phyloP scores from a whole-genome alignment of 2,888 invertebrate species.

The Idaea aversata region DNA sequence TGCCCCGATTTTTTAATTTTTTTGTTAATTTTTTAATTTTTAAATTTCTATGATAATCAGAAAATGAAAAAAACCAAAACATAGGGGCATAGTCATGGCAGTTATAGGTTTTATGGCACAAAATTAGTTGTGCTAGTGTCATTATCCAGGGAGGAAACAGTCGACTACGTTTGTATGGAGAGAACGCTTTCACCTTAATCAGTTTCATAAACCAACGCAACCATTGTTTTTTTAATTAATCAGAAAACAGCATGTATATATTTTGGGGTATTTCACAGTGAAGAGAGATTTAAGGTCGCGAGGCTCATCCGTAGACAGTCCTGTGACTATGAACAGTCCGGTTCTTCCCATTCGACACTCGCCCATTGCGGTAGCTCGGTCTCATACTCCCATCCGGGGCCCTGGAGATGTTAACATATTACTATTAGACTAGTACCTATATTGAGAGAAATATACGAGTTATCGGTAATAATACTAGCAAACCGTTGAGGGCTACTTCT shows the following conservation, averaged over 20 bases:
- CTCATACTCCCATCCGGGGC: constrained; percentile 96
- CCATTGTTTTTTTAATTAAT: neutral
- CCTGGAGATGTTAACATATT: constrained; percentile 74
- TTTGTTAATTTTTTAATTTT: no score
- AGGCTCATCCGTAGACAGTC: constrained; percentile 58
- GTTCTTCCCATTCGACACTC: constrained; percentile 89
- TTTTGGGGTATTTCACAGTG: constrained; percentile 12
- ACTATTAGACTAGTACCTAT: neutral
- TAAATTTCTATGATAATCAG: no score
- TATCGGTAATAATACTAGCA: no score
- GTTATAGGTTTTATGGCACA: no score
- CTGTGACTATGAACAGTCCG: constrained; percentile 76
- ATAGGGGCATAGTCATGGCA: no score
- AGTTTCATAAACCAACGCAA: constrained; percentile 8
- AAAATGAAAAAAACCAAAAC: no score
- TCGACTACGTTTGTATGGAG: no score
- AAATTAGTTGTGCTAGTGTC: no score
- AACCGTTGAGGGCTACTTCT: no score
- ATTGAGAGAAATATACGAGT: neutral
- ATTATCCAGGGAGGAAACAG: no score
- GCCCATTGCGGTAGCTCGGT: constrained; percentile 97
- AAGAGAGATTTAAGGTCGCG: constrained; percentile 39
- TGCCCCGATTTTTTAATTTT: no score
- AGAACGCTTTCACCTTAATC: no score
- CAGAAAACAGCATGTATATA: neutral